phyloP scores from a whole-genome alignment of 2,113 vertebrate genomes.

The Scytalopus superciliaris region DNA sequence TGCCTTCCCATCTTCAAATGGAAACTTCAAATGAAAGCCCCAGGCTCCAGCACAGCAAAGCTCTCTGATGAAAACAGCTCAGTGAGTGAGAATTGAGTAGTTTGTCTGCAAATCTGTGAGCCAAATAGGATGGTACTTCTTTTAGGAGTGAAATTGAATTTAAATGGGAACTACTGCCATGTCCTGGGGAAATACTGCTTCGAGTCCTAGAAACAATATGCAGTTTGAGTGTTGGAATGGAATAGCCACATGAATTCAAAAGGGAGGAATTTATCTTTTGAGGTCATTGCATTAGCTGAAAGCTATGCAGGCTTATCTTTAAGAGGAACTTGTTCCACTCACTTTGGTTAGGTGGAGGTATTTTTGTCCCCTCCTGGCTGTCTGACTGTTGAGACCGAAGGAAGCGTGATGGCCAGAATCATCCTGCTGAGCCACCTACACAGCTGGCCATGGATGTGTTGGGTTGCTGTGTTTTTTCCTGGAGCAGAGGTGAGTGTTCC shows the following conservation, averaged over 20 bases:
- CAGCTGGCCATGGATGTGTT: not conserved
- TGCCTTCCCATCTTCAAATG: not conserved
- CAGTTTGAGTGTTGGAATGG: not conserved
- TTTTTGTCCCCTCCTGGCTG: not conserved
- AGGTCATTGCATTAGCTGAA: not conserved
- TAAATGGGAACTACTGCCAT: not conserved
- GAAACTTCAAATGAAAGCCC: not conserved
- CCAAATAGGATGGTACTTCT: not conserved
- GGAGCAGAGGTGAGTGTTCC: not conserved
- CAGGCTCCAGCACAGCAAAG: not conserved
- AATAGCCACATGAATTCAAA: not conserved
- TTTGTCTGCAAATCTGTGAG: not conserved
- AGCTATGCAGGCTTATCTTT: not conserved
- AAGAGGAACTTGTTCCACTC: not conserved
- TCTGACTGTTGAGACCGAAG: not conserved
- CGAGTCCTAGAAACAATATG: not conserved
- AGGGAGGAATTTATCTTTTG: not conserved
- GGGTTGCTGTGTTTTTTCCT: not conserved
- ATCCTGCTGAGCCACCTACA: not conserved
- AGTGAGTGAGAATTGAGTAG: not conserved
- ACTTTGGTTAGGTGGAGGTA: not conserved
- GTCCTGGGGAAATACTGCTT: not conserved
- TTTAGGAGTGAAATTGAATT: not conserved
- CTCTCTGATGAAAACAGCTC: not conserved
- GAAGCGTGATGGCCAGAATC: fast-evolving